A percentile compares a stretch with the other conserved stretches of the same genome.
Conservation (phyloP, 1,140 invertebrate genomes). For the Dermatophagoides farinae region DNA sequence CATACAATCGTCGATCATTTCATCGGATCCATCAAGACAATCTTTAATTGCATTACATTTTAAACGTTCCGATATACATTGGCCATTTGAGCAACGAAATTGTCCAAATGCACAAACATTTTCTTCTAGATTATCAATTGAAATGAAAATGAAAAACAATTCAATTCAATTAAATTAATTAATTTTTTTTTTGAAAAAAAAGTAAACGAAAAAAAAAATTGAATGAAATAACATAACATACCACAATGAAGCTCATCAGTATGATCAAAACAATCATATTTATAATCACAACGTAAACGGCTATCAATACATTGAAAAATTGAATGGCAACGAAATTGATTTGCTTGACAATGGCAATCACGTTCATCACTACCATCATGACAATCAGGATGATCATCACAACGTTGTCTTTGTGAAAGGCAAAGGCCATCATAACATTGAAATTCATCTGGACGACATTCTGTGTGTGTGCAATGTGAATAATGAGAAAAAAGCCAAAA, state of each 20-base stretch:
- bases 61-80: constrained; percentile 31
- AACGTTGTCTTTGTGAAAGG: constrained; percentile 26
- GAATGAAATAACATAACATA: constrained; percentile 5
- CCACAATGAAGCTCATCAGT: constrained; percentile 42
- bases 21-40: constrained; percentile 30
- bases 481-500: not conserved
- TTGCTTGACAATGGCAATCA: constrained; percentile 19
- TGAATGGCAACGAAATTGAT: constrained; percentile 28
- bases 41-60: constrained; percentile 45
- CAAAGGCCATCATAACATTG: constrained; percentile 31
- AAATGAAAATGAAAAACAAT: not conserved
- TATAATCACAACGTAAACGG: constrained; percentile 20
- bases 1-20: constrained; percentile 14
- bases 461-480: not conserved
- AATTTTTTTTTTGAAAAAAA: not conserved
- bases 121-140: not conserved
- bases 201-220: not conserved
- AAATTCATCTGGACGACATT: constrained; percentile 17
- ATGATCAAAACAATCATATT: constrained; percentile 42
- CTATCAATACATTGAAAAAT: constrained; percentile 23
- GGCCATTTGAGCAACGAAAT: constrained; percentile 25
- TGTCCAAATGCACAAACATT: constrained; percentile 15
- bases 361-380: constrained; percentile 49
- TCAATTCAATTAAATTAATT: not conserved
- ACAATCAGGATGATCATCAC: constrained; percentile 47